A percentile compares a stretch with the other conserved stretches of the same genome.
Evolutionary conservation across 2,113 vertebrate species (phyloP).

Genomic region (Hemichromis elongatus): DNA sequence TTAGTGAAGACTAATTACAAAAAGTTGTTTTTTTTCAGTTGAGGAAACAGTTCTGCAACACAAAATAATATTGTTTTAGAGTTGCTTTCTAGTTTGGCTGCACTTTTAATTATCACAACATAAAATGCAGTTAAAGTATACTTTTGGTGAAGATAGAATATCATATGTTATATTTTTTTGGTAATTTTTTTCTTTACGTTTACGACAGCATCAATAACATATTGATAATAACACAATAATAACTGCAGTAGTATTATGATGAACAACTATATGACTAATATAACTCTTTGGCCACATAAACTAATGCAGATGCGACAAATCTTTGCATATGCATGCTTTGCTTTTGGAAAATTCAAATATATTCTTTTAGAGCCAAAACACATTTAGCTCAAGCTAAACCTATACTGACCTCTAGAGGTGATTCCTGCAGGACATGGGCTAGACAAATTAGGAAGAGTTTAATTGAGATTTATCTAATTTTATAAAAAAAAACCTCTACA

Average conservation of each 20-base stretch:
- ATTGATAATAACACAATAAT: no score
- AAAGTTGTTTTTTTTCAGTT: not conserved
- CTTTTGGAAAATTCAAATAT: not conserved
- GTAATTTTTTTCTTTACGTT: not conserved
- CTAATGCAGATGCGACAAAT: not conserved
- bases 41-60: not conserved
- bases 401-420: not conserved
- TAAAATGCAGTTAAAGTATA: not conserved
- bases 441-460: not conserved
- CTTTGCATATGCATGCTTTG: not conserved
- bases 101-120: not conserved
- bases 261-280: not conserved
- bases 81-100: not conserved
- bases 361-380: not conserved
- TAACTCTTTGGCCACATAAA: not conserved
- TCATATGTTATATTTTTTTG: no score
- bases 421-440: not conserved
- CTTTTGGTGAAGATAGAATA: fast-evolving
- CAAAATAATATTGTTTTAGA: not conserved
- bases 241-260: not conserved
- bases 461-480: not conserved
- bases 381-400: not conserved
- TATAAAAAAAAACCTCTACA: not conserved
- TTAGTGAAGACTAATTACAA: not conserved
- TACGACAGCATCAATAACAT: not conserved